These are phyloP conservation scores for Bombus ignitus DNA, from an alignment of 1,140 invertebrate genomes.

Conservation along the genomic window DNA sequence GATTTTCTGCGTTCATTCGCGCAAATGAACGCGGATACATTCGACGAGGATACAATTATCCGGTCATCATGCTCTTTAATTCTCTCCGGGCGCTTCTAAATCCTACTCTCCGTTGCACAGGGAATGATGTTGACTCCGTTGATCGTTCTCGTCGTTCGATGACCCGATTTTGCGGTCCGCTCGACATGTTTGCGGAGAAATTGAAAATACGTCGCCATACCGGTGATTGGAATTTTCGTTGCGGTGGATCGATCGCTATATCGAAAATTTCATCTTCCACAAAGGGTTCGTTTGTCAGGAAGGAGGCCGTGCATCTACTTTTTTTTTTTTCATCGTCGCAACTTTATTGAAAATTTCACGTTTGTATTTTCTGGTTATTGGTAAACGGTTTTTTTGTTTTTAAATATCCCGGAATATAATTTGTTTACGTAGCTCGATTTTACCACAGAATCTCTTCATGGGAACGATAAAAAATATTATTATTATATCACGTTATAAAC, in stretches of 20 bases:
- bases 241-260: conserved; percentile 16
- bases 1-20: neutral
- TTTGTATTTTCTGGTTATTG: neutral
- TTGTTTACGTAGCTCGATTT: neutral
- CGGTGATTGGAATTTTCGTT: conserved; percentile 30
- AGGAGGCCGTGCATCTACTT: neutral
- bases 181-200: conserved; percentile 19
- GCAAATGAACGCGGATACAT: neutral
- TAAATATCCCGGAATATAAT: neutral
- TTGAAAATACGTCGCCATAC: conserved; percentile 23
- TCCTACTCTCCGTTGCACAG: too few relatives aligned
- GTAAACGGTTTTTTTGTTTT: neutral
- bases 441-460: neutral
- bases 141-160: conserved; percentile 14
- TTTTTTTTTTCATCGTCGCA: too few relatives aligned
- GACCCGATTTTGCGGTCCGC: conserved; percentile 20
- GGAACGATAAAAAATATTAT: neutral
- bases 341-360: neutral
- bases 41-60: neutral
- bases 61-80: conserved; percentile 1
- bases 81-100: neutral
- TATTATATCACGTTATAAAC: neutral
- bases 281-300: neutral
- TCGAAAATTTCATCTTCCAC: conserved; percentile 19
- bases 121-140: neutral